A percentile compares a stretch with the other conserved stretches of the same genome.
phyloP scores from a whole-genome alignment of 2,888 invertebrate genomes.

The Conistra vaccinii region DNA sequence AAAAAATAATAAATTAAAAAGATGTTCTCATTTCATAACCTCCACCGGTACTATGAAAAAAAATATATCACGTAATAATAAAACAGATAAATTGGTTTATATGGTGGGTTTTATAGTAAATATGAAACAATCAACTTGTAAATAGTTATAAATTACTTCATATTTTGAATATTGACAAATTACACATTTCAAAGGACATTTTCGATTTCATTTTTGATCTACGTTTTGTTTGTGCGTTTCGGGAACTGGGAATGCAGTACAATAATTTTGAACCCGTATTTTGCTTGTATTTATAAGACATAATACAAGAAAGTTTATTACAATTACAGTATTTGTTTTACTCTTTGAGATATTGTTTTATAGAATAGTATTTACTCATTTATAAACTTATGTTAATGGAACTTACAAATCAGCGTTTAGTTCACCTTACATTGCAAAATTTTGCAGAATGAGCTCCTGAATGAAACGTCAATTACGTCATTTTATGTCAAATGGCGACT shows the following conservation, averaged over 20 bases:
- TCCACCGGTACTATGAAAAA: conserved; percentile 79
- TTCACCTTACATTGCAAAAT: background rate
- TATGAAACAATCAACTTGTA: conserved; percentile 86
- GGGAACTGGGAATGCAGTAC: background rate
- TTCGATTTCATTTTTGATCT: conserved; percentile 71
- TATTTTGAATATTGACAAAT: conserved; percentile 83
- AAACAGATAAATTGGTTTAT: conserved; percentile 69
- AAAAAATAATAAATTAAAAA: conserved; percentile 70
- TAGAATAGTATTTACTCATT: accelerated
- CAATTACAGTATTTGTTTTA: background rate
- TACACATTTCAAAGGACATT: conserved; percentile 77
- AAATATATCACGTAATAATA: conserved; percentile 74
- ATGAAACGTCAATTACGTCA: conserved; percentile 63
- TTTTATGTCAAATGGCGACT: conserved; percentile 71
- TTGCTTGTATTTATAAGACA: background rate
- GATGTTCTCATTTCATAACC: conserved; percentile 83
- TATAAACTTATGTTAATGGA: no score
- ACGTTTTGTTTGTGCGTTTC: conserved; percentile 56
- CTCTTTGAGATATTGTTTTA: no score
- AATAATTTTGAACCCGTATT: background rate
- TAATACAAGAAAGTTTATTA: accelerated
- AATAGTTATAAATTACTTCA: conserved; percentile 86
- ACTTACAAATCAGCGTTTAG: conserved; percentile 18
- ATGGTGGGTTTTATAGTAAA: conserved; percentile 74
- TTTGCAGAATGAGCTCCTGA: background rate